Evolutionary conservation across 2,113 vertebrate species (phyloP), one percentile per base, ranked within the genome.

Genomic region (Sprattus sprattus): DNA sequence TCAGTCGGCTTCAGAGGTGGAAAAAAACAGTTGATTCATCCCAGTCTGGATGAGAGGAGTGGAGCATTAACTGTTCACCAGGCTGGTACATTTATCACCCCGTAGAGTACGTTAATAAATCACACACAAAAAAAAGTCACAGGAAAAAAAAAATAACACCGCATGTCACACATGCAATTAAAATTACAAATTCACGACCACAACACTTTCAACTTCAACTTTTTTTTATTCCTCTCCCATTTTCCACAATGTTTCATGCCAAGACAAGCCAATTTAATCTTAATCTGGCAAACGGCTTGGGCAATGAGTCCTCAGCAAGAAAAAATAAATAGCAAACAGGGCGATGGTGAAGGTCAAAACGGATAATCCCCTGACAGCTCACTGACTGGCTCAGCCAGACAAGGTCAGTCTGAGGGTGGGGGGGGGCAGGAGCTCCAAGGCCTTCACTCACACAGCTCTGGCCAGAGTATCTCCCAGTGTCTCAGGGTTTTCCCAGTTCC

Each of bases 241-340:
- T 86, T 90, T 89, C 57, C 39, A n/a, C 46, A 87, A 85, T 91
- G 91, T 92, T 87, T 86, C 89, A 91, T 88, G 87, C 86, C 94
- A 93, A 95, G 88, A 92, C 90, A 89, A 91, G 88, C 85, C 83
- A 86, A 84, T 87, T 25, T 85, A 82, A 32, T 86, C 6, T 60
- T 4, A 60, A 60, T 78, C 39, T 87, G 89, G 89, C 81, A 87
- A 88, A 87, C 85, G 84, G 81, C 82, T 89, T 88, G 84, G 88
- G 89, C 32, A 78, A 15, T 78, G 80, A 81, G 54, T 44, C 39
- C 54, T 85, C 89, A 85, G 90, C 32, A 86, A 50, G 10, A 71
- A 86, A 89, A 88, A 86, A 81, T 75, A 50, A 81, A 13, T 83
- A 45, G 81, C 22, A 83, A 85, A 71, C 82, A 82, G 81, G 90